These are phyloP conservation scores for Acanthornis magna DNA, from an alignment of 2,797 vertebrate species.

Conservation along the genomic window DNA sequence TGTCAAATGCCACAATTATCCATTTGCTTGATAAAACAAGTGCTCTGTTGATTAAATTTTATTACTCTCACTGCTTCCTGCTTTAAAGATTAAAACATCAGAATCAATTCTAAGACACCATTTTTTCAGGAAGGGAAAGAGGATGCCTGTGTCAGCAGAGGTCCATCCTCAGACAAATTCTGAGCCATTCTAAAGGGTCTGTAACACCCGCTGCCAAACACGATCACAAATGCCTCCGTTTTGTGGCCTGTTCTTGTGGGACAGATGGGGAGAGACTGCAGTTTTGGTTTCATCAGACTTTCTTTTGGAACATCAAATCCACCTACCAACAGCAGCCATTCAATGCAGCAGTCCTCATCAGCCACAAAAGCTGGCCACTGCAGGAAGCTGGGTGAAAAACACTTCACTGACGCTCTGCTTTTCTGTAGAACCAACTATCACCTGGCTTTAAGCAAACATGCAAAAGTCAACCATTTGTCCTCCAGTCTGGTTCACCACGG, in stretches of 20 bases:
- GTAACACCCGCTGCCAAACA: background rate
- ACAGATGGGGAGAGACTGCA: background rate
- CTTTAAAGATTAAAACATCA: constrained; percentile 18
- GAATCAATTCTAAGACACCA: background rate
- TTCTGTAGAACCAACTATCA: background rate
- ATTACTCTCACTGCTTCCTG: background rate
- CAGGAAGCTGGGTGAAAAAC: background rate
- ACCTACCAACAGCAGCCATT: background rate
- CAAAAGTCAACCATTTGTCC: background rate
- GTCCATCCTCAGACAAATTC: background rate
- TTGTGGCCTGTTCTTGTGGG: background rate
- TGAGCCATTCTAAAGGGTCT: background rate
- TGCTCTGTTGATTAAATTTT: constrained; percentile 40
- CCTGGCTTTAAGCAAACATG: background rate
- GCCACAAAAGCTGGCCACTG: background rate
- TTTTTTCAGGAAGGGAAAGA: background rate
- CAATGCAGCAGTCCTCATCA: background rate
- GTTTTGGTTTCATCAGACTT: background rate
- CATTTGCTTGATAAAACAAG: constrained; percentile 40
- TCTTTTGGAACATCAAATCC: background rate
- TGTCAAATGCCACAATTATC: constrained; percentile 37
- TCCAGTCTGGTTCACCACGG: background rate
- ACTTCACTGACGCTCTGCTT: background rate
- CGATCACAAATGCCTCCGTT: background rate
- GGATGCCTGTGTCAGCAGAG: background rate